Base-by-base conservation (phyloP, 2,888 invertebrate genomes). In the Noctua fimbriata region DNA sequence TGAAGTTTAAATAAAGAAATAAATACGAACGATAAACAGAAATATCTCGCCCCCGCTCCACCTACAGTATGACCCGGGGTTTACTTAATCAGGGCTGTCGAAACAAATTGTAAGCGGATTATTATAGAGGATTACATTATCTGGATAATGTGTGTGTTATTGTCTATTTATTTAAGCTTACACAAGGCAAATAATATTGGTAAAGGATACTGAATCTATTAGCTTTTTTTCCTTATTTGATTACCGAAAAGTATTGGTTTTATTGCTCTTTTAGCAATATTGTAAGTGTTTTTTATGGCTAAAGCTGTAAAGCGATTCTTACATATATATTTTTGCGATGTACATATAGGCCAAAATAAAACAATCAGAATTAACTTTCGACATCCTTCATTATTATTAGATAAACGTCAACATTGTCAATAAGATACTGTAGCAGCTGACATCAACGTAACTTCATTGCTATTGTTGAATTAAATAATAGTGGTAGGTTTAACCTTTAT, bases 31-130 rank as follows among this genome's bases (percentile, higher is more conserved):
- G 5, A 36, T 36, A 36, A 36, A 36, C 36, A 36, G 58, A 66
- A 84, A 73, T 70, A 70, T 16, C 44, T 24, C 85, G 73, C 66
- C 69, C 65, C 76, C 84, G 76, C 78, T 73, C 67, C 73, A 47
- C 85, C 76, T 81, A 71, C 76, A 28, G 55, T 79, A 49, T 49
- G 47, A 76, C 71, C 73, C 18, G 47, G 24, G 71, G 77, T 78
- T 87, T 67, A 60, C 47, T 66, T 85, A 82, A 88, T 83, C 78
- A 73, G 76, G 79, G 78, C 24, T 77, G 79, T 75, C 58, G 71
- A 76, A 87, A 85, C 78, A 79, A 79, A 82, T 58, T 78, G 60
- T 82, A 79, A 83, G 81, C 75, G 73, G 89, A 81, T 87, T 89
- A 87, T 79, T 83, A 73, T 76, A 81, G 41, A 28, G 73, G 82